Evolutionary conservation across 2,888 invertebrate genomes (phyloP).

Genomic region (Pyralis farinalis): DNA sequence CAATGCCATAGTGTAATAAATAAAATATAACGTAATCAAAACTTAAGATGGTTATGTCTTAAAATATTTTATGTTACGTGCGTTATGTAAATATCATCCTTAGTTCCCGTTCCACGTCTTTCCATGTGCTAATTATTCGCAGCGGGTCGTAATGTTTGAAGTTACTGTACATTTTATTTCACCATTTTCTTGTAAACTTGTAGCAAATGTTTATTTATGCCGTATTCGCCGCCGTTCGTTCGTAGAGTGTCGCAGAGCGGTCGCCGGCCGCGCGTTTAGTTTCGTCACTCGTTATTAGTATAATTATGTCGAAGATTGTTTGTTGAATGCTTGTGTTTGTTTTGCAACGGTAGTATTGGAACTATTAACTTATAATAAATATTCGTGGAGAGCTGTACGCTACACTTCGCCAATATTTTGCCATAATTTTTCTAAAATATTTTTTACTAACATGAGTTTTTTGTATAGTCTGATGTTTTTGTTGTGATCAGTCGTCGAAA

Average conservation of each 20-base stretch:
- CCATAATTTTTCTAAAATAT: conserved; percentile 64
- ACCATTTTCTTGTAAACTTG: conserved; percentile 23
- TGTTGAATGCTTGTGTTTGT: conserved; percentile 46
- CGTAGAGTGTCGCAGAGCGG: conserved; percentile 22
- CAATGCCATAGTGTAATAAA: conserved; percentile 66
- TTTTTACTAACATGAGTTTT: conserved; percentile 53
- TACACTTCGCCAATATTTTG: conserved; percentile 76
- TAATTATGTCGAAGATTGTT: conserved; percentile 42
- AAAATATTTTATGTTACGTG: conserved; percentile 59
- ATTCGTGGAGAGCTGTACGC: conserved; percentile 55
- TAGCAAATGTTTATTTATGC: conserved; percentile 28
- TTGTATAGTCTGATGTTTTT: conserved; percentile 45
- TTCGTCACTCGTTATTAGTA: conserved; percentile 39
- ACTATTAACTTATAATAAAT: conserved; percentile 52
- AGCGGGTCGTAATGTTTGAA: conserved; percentile 1
- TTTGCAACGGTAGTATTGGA: conserved; percentile 47
- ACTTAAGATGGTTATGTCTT: conserved; percentile 58
- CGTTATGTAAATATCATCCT: conserved; percentile 65
- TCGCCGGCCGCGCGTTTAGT: conserved; percentile 22
- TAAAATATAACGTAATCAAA: conserved; percentile 52
- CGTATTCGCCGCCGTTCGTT: conserved; percentile 23
- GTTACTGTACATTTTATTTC: conserved; percentile 15
- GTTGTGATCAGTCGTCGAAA: conserved; percentile 50
- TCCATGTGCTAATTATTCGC: background rate
- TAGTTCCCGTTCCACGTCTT: conserved; percentile 28